Evolutionary conservation across 2,888 invertebrate species (phyloP).

Genomic region (Synanthedon myopaeformis): DNA sequence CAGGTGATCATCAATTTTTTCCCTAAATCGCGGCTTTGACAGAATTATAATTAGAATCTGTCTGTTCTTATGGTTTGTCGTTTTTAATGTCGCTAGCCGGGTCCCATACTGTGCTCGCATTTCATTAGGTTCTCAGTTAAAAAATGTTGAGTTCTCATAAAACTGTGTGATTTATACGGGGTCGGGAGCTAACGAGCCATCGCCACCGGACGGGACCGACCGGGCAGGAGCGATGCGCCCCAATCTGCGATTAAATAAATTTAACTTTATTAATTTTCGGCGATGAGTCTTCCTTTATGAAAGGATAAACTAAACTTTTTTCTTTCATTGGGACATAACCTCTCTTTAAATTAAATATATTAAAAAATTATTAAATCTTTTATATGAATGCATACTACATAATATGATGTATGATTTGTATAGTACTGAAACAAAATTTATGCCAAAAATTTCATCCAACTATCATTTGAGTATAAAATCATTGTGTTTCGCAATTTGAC

Average conservation of each 20-base stretch:
- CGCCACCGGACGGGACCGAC: conserved; percentile 34
- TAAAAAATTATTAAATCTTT: too few species aligned
- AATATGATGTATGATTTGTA: too few species aligned
- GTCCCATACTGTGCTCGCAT: conserved; percentile 69
- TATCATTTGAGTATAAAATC: too few species aligned
- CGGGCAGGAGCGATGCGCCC: conserved; percentile 3
- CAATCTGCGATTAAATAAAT: neutral
- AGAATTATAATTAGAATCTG: conserved; percentile 70
- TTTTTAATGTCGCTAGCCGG: conserved; percentile 67
- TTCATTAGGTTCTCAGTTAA: conserved; percentile 62
- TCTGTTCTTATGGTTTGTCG: conserved; percentile 62
- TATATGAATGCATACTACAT: too few species aligned
- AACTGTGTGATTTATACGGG: conserved; percentile 64
- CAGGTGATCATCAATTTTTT: conserved; percentile 64
- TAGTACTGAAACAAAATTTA: too few species aligned
- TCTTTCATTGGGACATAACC: too few species aligned
- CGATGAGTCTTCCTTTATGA: neutral
- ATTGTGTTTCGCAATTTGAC: too few species aligned
- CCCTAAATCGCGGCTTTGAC: conserved; percentile 63
- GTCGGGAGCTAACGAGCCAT: conserved; percentile 63
- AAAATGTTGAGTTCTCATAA: conserved; percentile 65
- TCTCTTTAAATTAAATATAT: too few species aligned
- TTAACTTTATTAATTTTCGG: neutral
- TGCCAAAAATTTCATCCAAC: too few species aligned
- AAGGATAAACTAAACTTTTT: too few species aligned